Percentiles rank a stretch among this genome's conserved stretches.
Evolutionary conservation across 92 coral and sea anemone genomes (phyloP).

Genomic region (Pocillopora meandrina): DNA sequence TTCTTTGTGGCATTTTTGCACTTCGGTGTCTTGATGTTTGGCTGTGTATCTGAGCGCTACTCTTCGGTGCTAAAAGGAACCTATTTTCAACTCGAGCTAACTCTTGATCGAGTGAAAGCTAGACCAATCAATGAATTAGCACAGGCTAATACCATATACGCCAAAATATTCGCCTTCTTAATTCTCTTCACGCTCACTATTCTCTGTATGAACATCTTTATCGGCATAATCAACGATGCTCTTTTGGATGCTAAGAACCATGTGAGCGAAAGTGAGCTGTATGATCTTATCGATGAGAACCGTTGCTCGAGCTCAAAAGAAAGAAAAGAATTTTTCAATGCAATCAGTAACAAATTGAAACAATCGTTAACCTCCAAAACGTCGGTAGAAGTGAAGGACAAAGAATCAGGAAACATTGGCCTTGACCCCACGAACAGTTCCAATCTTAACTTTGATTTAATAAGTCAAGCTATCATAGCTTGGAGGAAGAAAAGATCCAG

Average conservation of each 20-base stretch:
- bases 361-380: not conserved
- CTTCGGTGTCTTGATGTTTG: constrained; percentile 46
- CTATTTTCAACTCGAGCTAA: constrained; percentile 38
- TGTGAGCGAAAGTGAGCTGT: not conserved
- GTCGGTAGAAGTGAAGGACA: not conserved
- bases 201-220: constrained; percentile 51
- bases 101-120: constrained; percentile 23
- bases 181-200: constrained; percentile 42
- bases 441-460: not conserved
- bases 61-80: constrained; percentile 38
- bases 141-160: not conserved
- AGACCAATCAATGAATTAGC: constrained; percentile 7
- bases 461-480: not conserved
- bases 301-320: not conserved
- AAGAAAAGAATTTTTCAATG: not conserved
- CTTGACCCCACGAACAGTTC: not conserved
- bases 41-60: constrained; percentile 37
- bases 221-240: constrained; percentile 60
- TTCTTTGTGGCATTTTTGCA: constrained; percentile 52
- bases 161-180: not conserved
- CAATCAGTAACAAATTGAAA: not conserved
- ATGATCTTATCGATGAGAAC: constrained; percentile 1
- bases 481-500: not conserved
- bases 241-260: not conserved
- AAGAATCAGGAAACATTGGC: not conserved